These are phyloP conservation scores for Pharmacophagus antenor DNA, from an alignment of 2,888 invertebrate genomes.

Conservation along the genomic window DNA sequence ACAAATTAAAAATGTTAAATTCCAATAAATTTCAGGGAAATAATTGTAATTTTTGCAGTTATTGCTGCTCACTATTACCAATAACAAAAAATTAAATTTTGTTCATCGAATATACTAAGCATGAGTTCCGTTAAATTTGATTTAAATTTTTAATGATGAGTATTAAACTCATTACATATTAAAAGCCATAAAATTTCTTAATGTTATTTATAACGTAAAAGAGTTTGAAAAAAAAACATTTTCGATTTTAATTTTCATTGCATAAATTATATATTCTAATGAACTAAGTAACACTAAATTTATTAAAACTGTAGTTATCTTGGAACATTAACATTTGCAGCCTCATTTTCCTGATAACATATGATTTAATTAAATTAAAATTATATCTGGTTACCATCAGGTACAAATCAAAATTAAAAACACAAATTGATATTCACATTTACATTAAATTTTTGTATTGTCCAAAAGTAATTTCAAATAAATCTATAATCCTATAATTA, in stretches of 20 bases:
- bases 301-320: neutral
- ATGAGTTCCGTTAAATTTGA: no score
- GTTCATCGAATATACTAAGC: no score
- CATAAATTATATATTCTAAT: neutral
- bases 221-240: neutral
- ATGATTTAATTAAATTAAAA: neutral
- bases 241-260: neutral
- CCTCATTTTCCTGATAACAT: neutral
- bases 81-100: no score
- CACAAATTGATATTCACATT: neutral
- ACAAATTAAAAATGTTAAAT: no score
- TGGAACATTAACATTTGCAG: neutral
- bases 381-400: constrained; percentile 16
- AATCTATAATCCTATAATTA: constrained; percentile 12
- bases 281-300: neutral
- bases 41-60: no score
- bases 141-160: no score
- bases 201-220: no score
- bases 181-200: no score
- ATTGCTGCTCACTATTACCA: no score
- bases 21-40: no score
- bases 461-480: constrained; percentile 7
- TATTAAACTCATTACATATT: no score
- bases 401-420: constrained; percentile 17
- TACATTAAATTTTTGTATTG: neutral